Base-by-base conservation (phyloP, 2,797 vertebrate genomes). In the Allobates femoralis region DNA sequence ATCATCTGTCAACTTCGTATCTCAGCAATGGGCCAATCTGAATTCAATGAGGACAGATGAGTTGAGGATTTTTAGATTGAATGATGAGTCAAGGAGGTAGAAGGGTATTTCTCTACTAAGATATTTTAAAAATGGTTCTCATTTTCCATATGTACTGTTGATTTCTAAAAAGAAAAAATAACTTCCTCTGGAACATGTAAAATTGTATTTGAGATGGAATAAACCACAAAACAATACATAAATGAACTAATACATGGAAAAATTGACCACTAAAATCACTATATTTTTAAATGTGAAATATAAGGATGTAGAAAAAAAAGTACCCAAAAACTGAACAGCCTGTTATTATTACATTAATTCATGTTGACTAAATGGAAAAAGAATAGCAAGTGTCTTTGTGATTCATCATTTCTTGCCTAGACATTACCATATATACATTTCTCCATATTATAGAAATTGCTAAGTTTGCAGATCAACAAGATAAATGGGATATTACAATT, bases 231-330 rank as follows among this genome's bases (percentile, higher is more conserved):
- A 64, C 21, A 37, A 32, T n/a, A 67, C 11, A 51, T 41, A 41
- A 73, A 56, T 71, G 2, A 82, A 82, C 32, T 64, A n/a, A 71
- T 55, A 6, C 16, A 37, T 56, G 51, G 66, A 69, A 82, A 56
- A 81, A 55, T 18, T 53, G 15, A 73, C 23, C 32, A 26, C 4
- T n/a, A 16, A 30, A 26, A n/a, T 28, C 30, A 82, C 32, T 2
- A 34, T 16, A 41, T 82, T 81, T 82, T 82, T 82, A 15, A 78
- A 14, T 82, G 34, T 23, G 51, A 82, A 58, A 67, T 53, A 67
- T 80, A 73, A 18, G 32, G 21, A 73, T 21, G 2, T 71, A 26
- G 3, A n/a, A 15, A 73, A 15, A 73, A 82, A 82, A 56, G 51
- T 56, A 78, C 66, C 80, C 66, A 51, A 82, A 71, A 82, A 53